Evolutionary conservation across 2,113 vertebrate species (phyloP).

Genomic region (human (Homo sapiens)): DNA sequence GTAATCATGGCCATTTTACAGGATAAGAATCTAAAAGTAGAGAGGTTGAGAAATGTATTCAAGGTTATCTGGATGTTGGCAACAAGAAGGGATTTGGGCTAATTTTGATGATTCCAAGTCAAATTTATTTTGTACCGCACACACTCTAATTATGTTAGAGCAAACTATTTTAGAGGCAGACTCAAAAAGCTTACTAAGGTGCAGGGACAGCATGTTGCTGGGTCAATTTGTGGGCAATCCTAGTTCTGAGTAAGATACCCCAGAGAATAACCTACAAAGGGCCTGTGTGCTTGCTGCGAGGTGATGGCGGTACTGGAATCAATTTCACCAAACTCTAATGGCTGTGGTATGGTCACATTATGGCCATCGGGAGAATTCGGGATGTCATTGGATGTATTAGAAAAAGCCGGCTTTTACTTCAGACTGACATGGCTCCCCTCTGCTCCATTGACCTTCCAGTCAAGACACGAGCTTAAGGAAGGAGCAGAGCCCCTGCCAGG

Average conservation of each 20-base stretch:
- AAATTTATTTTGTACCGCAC: not conserved
- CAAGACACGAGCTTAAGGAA: not conserved
- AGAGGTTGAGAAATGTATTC: not conserved
- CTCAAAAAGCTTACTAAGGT: not conserved
- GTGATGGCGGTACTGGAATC: not conserved
- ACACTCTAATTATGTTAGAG: not conserved
- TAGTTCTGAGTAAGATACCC: not conserved
- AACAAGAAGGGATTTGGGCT: not conserved
- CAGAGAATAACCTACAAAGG: not conserved
- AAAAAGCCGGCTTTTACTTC: not conserved
- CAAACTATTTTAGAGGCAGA: not conserved
- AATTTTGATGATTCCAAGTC: not conserved
- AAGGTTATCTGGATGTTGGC: not conserved
- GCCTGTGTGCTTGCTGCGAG: not conserved
- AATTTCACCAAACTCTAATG: not conserved
- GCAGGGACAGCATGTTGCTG: not conserved
- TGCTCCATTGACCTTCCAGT: rapidly evolving
- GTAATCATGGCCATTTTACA: not conserved
- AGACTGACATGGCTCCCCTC: not conserved
- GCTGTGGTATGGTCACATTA: not conserved
- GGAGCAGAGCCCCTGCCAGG: not conserved
- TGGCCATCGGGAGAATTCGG: not conserved
- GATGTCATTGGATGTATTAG: not conserved
- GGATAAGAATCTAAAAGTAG: not conserved
- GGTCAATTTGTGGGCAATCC: not conserved